phyloP scores from a whole-genome alignment of 2,797 vertebrate species.

The Brotula barbata region DNA sequence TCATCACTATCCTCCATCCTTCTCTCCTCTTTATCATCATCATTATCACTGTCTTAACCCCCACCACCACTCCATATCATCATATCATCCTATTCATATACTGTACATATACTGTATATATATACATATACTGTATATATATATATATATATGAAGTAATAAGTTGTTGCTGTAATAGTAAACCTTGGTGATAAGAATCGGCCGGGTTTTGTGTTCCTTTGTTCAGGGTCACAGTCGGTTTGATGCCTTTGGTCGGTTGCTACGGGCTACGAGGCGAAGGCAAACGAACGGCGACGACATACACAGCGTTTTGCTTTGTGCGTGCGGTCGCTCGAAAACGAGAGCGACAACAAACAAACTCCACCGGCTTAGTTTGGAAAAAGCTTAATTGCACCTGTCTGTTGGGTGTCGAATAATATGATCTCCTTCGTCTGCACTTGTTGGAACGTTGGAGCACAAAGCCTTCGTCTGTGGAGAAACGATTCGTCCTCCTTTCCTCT shows the following conservation, averaged over 20 bases:
- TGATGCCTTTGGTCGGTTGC: constrained; percentile 36
- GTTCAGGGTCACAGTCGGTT: constrained; percentile 27
- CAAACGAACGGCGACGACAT: constrained; percentile 50
- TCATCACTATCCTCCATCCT: no score
- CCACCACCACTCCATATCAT: no score
- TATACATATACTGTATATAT: no score
- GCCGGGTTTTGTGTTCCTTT: background rate
- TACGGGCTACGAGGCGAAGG: constrained; percentile 29
- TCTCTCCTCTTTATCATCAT: no score
- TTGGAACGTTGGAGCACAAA: constrained; percentile 32
- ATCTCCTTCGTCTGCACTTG: constrained; percentile 24
- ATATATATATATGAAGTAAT: no score
- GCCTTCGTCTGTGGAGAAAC: constrained; percentile 20
- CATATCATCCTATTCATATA: no score
- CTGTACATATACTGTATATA: no score
- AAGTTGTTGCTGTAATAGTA: background rate
- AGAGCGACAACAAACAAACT: constrained; percentile 42
- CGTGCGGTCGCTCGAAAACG: constrained; percentile 32
- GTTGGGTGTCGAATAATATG: constrained; percentile 40
- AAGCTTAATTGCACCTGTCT: constrained; percentile 45
- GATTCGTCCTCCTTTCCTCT: constrained; percentile 16
- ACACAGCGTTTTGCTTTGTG: constrained; percentile 36
- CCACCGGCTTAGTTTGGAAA: constrained; percentile 28
- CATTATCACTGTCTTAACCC: no score
- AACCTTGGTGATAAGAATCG: background rate